Evolutionary conservation across 2,113 vertebrate species (phyloP), one percentile per base, ranked within the genome.

Genomic region (Notarius lentiginosus): DNA sequence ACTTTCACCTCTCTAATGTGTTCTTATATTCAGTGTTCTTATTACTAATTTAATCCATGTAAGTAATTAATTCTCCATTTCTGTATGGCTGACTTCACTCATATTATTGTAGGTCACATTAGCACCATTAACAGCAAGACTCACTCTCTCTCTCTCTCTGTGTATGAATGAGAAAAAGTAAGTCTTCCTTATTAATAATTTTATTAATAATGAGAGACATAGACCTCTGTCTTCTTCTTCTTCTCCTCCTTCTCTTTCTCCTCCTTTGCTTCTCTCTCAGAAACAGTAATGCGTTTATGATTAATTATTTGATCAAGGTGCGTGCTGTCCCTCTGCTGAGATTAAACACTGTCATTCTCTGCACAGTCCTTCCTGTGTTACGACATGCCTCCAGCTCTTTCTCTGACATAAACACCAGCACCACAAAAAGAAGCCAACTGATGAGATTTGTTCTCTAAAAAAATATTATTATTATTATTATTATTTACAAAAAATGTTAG

Each of bases 41-140:
- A 85, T 88, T 24, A 82, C 41, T 86, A 83, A 88, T 76, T 79
- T 58, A 80, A n/a, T 12, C 60, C 60, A 83, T 51, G 82, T 68
- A 65, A 88, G 75, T 79, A 61, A 86, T 83, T 83, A 79, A 79
- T 53, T 79, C 70, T 61, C 53, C 68, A 30, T 53, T 27, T 76
- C 70, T 66, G 51, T 82, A 76, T 75, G 60, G 68, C 24, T 65
- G 61, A 24, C 68, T 85, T 85, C 11, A 88, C 51, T 85, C 9
- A 63, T 83, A 84, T 68, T 34, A 85, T 41, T 68, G 73, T 75
- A 83, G 81, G 49, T 81, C 56, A 80, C 82, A 65, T 65, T 75
- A 81, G 30, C 41, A 73, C 11, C 68, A 83, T 82, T 82, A 56
- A 65, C 60, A 77, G 24, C n/a, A 73, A 55, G 83, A 58, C 77